Evolutionary conservation across 1,140 invertebrate genomes (phyloP).

Genomic region (Rhyacophila brunnea): DNA sequence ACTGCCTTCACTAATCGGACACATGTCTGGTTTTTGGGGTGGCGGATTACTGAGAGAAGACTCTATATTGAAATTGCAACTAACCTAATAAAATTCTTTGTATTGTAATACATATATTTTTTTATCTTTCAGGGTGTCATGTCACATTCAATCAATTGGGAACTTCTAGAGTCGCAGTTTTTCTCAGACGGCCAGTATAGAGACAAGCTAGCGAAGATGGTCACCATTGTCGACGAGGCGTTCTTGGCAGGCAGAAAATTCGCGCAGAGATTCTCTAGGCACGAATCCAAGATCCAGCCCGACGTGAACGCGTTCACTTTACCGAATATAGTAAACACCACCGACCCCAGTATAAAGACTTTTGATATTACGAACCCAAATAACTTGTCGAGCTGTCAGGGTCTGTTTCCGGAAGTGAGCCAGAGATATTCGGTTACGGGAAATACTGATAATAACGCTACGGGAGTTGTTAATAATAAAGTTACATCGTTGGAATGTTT

Average conservation of each 20-base stretch:
- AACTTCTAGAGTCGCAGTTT: conserved; percentile 85
- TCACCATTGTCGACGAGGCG: conserved; percentile 68
- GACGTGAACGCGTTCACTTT: conserved; percentile 18
- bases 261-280: conserved; percentile 66
- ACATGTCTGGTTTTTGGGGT: no score
- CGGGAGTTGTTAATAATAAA: neutral
- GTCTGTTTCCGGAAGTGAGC: conserved; percentile 19
- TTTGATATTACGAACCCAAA: conserved; percentile 33
- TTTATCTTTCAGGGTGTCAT: conserved; percentile 77
- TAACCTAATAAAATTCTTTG: no score
- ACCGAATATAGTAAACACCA: conserved; percentile 13
- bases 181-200: conserved; percentile 78
- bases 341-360: neutral
- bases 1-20: no score
- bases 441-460: neutral
- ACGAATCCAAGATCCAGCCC: conserved; percentile 2
- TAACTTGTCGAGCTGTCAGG: conserved; percentile 26
- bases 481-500: conserved; percentile 14
- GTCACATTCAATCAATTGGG: conserved; percentile 93
- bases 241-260: conserved; percentile 79
- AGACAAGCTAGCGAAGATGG: conserved; percentile 82
- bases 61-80: no score
- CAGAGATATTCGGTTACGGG: conserved; percentile 26
- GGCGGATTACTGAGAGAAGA: no score
- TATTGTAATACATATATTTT: no score